Evolutionary conservation across 1,140 invertebrate species (phyloP), one percentile per base, ranked within the genome.

Genomic region (Harpegnathos saltator): DNA sequence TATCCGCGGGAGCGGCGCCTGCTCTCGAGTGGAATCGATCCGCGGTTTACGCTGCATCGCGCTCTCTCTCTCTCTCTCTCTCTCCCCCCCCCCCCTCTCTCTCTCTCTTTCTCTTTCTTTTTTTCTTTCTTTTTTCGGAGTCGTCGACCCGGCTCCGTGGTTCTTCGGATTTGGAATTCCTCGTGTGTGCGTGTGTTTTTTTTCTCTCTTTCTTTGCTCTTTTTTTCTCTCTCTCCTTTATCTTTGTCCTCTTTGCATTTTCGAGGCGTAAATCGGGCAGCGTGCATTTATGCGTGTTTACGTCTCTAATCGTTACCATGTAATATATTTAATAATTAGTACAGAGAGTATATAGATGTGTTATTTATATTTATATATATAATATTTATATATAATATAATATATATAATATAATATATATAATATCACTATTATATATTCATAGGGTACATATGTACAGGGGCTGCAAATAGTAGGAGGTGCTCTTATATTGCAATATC

Each of bases 361-460:
- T 91, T 93, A 91, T 91, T 90, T 92, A 90, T 92, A 87, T 91
- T 88, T 90, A 89, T 93, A 90, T 92, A 87, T 92, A 92, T 91
- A 89, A 89, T 90, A 91, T 91, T 84, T 89, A 91, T 92, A 91
- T 90, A 89, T 90, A 44, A 91, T 90, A 89, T 85, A 85, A 83
- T 75, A 75, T 85, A 84, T 89, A 87, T 89, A 87, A 88, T 89
- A 91, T 92, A 91, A 90, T 91, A 92, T 90, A 88, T 92, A 90
- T 94, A 92, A 93, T 94, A 94, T 93, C 92, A 93, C 93, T 94
- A 44, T n/a, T 44, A 44, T 44, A 44, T 44, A 44, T 44, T 44
- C 11, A 44, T 44, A 94, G 91, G 93, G 93, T 94, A 94, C 93
- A 93, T 94, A 94, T 94, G 87, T 94, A 94, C 93, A 94, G 90